phyloP scores from a whole-genome alignment of 2,797 vertebrate genomes.

The Enoplosus armatus region DNA sequence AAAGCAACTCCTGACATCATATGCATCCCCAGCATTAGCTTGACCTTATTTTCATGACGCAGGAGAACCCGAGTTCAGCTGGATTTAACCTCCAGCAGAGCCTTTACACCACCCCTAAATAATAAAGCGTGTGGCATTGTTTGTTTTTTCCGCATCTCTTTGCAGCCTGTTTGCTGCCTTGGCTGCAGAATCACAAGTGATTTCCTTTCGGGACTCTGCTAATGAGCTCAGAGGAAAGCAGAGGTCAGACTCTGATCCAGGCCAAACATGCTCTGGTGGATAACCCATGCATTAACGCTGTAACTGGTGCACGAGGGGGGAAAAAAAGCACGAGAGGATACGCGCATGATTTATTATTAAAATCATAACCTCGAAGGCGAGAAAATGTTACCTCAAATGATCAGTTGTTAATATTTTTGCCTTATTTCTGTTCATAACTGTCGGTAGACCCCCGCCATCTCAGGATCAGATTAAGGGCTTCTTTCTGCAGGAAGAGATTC shows the following conservation, averaged over 20 bases:
- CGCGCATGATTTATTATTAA: background rate
- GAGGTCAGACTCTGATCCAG: slow-evolving; percentile 20
- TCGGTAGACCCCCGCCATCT: too few species aligned
- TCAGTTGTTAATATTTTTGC: background rate
- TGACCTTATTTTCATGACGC: too few species aligned
- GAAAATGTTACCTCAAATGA: background rate
- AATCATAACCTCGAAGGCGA: background rate
- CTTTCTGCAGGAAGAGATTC: background rate
- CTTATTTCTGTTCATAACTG: background rate
- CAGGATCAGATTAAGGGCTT: too few species aligned
- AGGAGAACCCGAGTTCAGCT: background rate
- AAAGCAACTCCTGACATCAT: background rate
- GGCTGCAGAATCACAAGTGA: slow-evolving; percentile 33
- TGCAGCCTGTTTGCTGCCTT: slow-evolving; percentile 12
- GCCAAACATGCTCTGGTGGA: background rate
- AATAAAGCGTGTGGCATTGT: slow-evolving; percentile 19
- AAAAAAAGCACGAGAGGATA: background rate
- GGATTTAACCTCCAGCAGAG: background rate
- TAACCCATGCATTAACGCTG: background rate
- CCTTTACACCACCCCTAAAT: background rate
- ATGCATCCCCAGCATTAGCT: too few species aligned
- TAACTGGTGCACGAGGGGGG: background rate
- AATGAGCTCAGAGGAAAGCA: slow-evolving; percentile 51
- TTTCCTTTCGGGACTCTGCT: slow-evolving; percentile 57
- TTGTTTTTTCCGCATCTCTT: slow-evolving; percentile 42